These are phyloP conservation scores for Acanthacorydalis orientalis DNA, from an alignment of 2,888 invertebrate genomes.

Conservation along the genomic window DNA sequence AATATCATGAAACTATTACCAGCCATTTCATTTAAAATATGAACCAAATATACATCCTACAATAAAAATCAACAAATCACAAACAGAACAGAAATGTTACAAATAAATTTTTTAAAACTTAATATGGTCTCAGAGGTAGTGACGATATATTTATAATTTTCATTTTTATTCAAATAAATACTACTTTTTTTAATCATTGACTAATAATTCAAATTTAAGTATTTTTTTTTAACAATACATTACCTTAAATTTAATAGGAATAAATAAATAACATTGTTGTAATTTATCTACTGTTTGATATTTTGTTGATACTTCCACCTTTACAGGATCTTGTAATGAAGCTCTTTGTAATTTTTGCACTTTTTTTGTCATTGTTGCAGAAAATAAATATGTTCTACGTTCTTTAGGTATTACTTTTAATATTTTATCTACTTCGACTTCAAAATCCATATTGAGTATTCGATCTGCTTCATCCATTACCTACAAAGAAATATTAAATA, in stretches of 20 bases:
- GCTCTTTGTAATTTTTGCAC: conserved; percentile 92
- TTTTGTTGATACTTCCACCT: conserved; percentile 89
- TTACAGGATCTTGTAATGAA: conserved; percentile 83
- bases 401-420: conserved; percentile 81
- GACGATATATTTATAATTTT: background rate
- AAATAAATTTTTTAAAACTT: background rate
- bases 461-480: conserved; percentile 99
- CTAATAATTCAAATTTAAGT: too few relatives aligned
- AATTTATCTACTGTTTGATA: conserved; percentile 97
- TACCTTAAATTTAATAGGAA: conserved; percentile 91
- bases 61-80: conserved; percentile 13
- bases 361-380: conserved; percentile 98
- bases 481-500: conserved; percentile 21
- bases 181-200: too few relatives aligned
- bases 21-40: conserved; percentile 84
- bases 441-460: conserved; percentile 98
- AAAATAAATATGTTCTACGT: conserved; percentile 83
- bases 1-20: conserved; percentile 97
- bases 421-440: conserved; percentile 93
- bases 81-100: background rate
- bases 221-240: conserved; percentile 8
- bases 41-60: conserved; percentile 89
- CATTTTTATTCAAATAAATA: too few relatives aligned
- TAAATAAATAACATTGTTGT: conserved; percentile 85
- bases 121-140: background rate